Conservation (phyloP, 2,113 vertebrate species). For the Gadus macrocephalus region DNA sequence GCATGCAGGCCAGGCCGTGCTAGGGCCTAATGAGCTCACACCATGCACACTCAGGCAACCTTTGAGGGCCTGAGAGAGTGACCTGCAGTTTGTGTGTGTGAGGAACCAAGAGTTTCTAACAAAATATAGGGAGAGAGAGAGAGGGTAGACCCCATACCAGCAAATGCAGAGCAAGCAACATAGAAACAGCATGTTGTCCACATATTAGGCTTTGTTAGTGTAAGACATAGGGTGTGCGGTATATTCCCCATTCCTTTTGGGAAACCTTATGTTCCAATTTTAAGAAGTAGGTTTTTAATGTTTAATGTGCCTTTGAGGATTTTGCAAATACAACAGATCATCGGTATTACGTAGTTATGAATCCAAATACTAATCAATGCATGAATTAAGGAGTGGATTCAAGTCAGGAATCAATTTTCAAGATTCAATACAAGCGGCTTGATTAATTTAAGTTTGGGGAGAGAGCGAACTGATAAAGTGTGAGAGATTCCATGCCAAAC, state of each 20-base stretch:
- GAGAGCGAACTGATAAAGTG: constrained; percentile 9
- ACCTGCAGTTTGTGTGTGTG: neutral
- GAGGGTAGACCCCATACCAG: no score
- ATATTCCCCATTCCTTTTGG: no score
- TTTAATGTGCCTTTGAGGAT: no score
- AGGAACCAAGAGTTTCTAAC: constrained; percentile 4
- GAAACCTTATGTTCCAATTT: no score
- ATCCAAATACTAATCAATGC: no score
- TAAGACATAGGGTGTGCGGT: neutral
- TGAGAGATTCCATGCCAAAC: constrained; percentile 27
- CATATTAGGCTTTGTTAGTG: constrained; percentile 6
- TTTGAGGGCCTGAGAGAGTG: constrained; percentile 23
- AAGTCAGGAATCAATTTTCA: neutral
- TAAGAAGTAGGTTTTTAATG: no score
- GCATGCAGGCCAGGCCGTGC: neutral
- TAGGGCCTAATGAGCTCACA: constrained; percentile 48
- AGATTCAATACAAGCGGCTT: neutral
- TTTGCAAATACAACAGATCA: no score
- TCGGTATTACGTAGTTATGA: no score
- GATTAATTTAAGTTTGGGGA: neutral
- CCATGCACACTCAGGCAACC: constrained; percentile 13
- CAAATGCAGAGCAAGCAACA: constrained; percentile 16
- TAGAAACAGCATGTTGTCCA: no score
- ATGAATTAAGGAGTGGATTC: no score
- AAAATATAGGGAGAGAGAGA: no score